Evolutionary conservation across 2,797 vertebrate species (phyloP).

Genomic region (Neomorphus geoffroyi): DNA sequence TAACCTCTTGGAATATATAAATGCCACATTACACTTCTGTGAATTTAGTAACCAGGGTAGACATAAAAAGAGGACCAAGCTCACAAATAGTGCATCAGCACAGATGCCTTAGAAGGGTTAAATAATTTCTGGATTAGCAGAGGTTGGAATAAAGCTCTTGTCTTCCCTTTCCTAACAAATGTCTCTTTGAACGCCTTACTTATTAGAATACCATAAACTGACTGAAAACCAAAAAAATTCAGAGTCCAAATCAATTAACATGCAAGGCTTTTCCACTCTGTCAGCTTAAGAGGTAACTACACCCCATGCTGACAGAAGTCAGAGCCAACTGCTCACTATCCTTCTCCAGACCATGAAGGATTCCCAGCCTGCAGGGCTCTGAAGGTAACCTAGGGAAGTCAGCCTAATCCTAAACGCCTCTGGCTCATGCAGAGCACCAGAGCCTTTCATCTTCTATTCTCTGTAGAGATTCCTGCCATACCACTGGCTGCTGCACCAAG

Average conservation of each 20-base stretch:
- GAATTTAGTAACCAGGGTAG: neutral
- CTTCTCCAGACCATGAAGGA: slow-evolving; percentile 33
- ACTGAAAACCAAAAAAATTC: neutral
- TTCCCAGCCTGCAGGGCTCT: slow-evolving; percentile 22
- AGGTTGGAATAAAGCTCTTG: slow-evolving; percentile 7
- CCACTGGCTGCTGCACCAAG: slow-evolving; percentile 47
- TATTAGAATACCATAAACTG: slow-evolving; percentile 37
- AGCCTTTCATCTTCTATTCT: slow-evolving; percentile 67
- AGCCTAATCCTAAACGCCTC: slow-evolving; percentile 67
- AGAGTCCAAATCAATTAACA: slow-evolving; percentile 22
- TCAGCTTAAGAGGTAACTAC: neutral
- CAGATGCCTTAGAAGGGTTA: slow-evolving; percentile 5
- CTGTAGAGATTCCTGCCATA: slow-evolving; percentile 69
- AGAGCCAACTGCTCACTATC: neutral
- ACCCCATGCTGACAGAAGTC: neutral
- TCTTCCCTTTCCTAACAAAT: neutral
- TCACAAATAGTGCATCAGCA: neutral
- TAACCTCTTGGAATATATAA: neutral
- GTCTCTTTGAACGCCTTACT: neutral
- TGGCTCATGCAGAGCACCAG: slow-evolving; percentile 14
- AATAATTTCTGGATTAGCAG: slow-evolving; percentile 10
- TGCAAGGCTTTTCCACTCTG: neutral
- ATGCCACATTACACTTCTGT: neutral
- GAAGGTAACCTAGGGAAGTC: slow-evolving; percentile 34
- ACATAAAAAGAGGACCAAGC: neutral